A percentile compares a stretch with the other conserved stretches of the same genome.
Evolutionary conservation across 64 coral and sea anemone genomes (phyloP).

Genomic region (Trachythela sp.): DNA sequence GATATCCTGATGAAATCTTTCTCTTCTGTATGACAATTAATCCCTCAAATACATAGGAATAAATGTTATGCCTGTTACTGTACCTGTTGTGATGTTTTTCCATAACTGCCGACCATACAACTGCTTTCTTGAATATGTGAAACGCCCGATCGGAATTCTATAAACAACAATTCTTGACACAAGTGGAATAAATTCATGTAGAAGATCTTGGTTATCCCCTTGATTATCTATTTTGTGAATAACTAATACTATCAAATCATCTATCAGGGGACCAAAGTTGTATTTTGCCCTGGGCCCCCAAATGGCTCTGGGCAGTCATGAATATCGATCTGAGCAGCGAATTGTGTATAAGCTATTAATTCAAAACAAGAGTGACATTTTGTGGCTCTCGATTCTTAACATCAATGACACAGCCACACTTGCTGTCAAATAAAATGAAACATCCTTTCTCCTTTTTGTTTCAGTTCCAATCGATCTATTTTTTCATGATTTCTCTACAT

Average conservation of each 20-base stretch:
- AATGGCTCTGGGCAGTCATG: no score
- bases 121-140: not conserved
- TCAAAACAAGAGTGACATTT: not conserved
- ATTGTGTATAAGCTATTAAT: not conserved
- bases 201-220: not conserved
- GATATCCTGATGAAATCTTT: not conserved
- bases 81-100: not conserved
- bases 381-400: not conserved
- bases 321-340: no score
- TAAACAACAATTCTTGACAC: not conserved
- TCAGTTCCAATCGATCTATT: not conserved
- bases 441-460: not conserved
- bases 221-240: no score
- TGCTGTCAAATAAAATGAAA: not conserved
- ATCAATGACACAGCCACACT: not conserved
- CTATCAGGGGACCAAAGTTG: no score
- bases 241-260: no score
- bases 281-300: no score
- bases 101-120: not conserved
- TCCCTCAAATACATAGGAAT: not conserved
- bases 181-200: not conserved
- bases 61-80: not conserved
- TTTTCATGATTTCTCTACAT: not conserved
- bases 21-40: not conserved
- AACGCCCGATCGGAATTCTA: not conserved